Percentiles rank a stretch among this genome's conserved stretches.
phyloP scores from a whole-genome alignment of 2,113 vertebrate genomes.

The Gymnocephalus cernua region DNA sequence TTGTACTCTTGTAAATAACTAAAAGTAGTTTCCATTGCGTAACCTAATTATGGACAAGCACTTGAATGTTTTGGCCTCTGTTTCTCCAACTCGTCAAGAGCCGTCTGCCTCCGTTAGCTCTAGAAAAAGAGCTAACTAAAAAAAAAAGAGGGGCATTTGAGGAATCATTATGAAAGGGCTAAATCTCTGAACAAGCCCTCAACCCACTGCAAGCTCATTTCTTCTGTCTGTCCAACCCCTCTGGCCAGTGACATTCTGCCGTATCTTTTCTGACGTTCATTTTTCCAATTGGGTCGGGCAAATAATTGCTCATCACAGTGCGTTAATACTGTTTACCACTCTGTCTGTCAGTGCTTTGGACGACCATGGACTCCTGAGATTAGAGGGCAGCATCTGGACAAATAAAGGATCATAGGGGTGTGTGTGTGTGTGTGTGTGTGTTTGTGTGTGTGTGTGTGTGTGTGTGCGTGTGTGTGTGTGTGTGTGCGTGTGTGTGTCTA shows the following conservation, averaged over 20 bases:
- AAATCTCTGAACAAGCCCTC: conserved; percentile 37
- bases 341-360: conserved; percentile 66
- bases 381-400: conserved; percentile 53
- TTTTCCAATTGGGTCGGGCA: conserved; percentile 70
- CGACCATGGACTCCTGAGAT: conserved; percentile 44
- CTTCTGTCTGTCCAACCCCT: conserved; percentile 11
- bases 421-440: conserved; percentile 14
- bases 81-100: conserved; percentile 39
- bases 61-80: conserved; percentile 31
- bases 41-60: conserved; percentile 47
- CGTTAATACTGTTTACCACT: conserved; percentile 80
- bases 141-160: conserved; percentile 36
- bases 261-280: conserved; percentile 46
- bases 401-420: conserved; percentile 27
- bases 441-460: neutral
- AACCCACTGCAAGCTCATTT: conserved; percentile 30
- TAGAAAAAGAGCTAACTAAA: no score
- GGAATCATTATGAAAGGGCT: conserved; percentile 52
- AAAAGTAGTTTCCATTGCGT: conserved; percentile 41
- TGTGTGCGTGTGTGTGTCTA: neutral
- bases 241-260: conserved; percentile 35
- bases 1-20: conserved; percentile 29
- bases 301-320: conserved; percentile 76
- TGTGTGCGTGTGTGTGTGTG: neutral
- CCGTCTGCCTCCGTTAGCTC: conserved; percentile 39